Base-by-base conservation (phyloP, 2,113 vertebrate genomes). In the Ochotona princeps region DNA sequence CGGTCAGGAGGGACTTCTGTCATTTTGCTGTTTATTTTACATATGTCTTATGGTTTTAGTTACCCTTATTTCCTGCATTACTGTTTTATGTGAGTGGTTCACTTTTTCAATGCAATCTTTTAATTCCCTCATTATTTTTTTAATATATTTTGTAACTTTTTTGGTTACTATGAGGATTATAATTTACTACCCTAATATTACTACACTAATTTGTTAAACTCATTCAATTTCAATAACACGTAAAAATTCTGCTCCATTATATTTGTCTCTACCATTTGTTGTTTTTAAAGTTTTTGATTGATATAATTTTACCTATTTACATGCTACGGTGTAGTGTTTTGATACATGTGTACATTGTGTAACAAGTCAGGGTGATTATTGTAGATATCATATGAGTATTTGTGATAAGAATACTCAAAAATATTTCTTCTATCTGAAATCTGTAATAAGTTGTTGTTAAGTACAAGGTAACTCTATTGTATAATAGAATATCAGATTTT, bases 1-100 rank as follows among this genome's bases (percentile, higher is more conserved):
- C 44, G 23, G 66, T 81, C 80, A 67, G 57, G 47, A 49, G n/a
- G 47, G 47, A 87, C 30, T 82, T 81, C 49, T 86, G 6, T 66
- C 76, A 81, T 90, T 61, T 88, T 87, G 51, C 44, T 47, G 1
- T 81, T 90, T 81, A 18, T 80, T 90, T 91, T 86, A 17, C 18
- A 30, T 57, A 67, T 30, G 75, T 47, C 63, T 76, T 51, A 35
- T 28, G 25, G 38, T 30, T 35, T 75, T 35, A 32, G 28, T 67
- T 10, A 14, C 26, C n/a, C 21, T 61, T 7, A 30, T 70, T 78
- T 85, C 65, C 49, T 60, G 28, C 44, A 69, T 85, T 85, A 70
- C 51, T 84, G 5, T 70, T 15, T 73, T 38, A 32, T 79, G 23
- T 49, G 17, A 61, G 84, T 69, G 60, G 82, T 66, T 78, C 51